Percentiles rank a stretch among this genome's conserved stretches.
Evolutionary conservation across 1,140 invertebrate genomes (phyloP).

Genomic region (Pararge aegeria): DNA sequence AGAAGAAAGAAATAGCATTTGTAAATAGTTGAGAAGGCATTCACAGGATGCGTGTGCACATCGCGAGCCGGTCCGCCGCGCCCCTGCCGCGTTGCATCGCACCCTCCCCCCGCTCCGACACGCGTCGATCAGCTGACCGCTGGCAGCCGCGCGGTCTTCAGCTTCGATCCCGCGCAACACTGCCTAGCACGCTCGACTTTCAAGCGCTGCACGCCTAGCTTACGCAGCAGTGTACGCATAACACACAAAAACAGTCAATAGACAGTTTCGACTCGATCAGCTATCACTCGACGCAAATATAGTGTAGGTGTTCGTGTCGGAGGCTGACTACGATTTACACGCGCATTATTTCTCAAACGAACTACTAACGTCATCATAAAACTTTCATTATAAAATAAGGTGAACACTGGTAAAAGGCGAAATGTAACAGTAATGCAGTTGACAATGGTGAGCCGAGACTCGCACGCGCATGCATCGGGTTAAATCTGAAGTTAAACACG

Average conservation of each 20-base stretch:
- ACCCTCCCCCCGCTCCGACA: constrained; percentile 33
- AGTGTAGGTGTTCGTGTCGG: constrained; percentile 24
- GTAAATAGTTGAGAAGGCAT: constrained; percentile 17
- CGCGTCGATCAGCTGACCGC: constrained; percentile 70
- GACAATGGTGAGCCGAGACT: constrained; percentile 16
- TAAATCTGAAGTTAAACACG: neutral
- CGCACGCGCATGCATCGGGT: constrained; percentile 14
- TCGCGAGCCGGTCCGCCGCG: constrained; percentile 25
- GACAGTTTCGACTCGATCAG: constrained; percentile 24
- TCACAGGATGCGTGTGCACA: constrained; percentile 61
- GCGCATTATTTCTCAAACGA: constrained; percentile 12
- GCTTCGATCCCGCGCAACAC: constrained; percentile 29
- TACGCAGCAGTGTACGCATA: constrained; percentile 31
- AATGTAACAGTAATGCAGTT: neutral
- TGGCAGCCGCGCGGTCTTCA: constrained; percentile 25
- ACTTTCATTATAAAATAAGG: neutral
- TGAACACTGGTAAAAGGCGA: neutral
- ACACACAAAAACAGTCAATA: constrained; percentile 20
- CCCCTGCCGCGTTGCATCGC: constrained; percentile 23
- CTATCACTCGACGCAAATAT: constrained; percentile 25
- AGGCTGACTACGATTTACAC: constrained; percentile 18
- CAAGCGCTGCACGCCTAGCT: constrained; percentile 38
- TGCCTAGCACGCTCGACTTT: constrained; percentile 51
- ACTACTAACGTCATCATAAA: constrained; percentile 12
- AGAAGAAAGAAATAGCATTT: neutral